phyloP scores from a whole-genome alignment of 2,797 vertebrate genomes.

The Peromyscus eremicus region DNA sequence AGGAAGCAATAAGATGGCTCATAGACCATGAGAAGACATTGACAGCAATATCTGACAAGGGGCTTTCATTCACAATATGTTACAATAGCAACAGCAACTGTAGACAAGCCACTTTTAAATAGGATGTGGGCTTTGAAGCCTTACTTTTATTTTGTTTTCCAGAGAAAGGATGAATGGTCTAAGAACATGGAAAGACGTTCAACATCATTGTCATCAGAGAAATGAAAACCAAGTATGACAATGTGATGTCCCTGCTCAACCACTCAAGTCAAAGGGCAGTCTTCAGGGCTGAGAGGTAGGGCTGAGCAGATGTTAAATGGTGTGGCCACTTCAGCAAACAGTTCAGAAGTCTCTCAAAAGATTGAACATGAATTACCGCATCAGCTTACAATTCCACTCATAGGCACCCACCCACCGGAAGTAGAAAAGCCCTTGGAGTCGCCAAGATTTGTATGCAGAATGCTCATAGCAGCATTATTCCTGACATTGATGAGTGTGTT shows the following conservation, averaged over 20 bases:
- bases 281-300: fast-evolving
- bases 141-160: conserved; percentile 18
- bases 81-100: not conserved
- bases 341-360: not conserved
- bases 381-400: not conserved
- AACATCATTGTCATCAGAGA: not conserved
- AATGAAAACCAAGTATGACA: not conserved
- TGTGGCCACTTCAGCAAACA: not conserved
- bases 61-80: not conserved
- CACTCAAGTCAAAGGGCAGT: not conserved
- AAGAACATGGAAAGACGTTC: not conserved
- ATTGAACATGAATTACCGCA: not conserved
- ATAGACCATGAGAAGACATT: not conserved
- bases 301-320: not conserved
- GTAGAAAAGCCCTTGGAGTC: not conserved
- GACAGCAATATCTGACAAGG: not conserved
- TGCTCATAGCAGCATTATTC: not conserved
- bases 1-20: conserved; percentile 7
- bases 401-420: not conserved
- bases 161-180: not conserved
- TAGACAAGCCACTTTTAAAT: not conserved
- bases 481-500: not conserved
- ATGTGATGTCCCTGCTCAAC: fast-evolving
- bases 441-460: not conserved
- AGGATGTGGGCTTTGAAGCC: not conserved